phyloP scores from a whole-genome alignment of 2,113 vertebrate genomes.

The Strix uralensis region DNA sequence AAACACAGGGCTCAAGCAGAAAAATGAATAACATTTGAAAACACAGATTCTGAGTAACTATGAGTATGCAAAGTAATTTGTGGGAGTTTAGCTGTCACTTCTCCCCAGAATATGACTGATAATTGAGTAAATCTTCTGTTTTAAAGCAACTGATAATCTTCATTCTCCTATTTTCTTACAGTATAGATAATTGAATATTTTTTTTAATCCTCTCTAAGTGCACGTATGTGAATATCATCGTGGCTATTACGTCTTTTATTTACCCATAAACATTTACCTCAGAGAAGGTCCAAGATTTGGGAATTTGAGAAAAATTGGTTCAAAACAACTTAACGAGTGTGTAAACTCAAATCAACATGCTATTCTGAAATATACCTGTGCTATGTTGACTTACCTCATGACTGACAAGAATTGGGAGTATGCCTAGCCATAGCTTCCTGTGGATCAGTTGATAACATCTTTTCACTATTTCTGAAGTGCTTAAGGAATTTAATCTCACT shows the following conservation, averaged over 20 bases:
- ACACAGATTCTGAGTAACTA: neutral
- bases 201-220: neutral
- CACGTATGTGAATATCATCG: neutral
- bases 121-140: neutral
- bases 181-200: accelerated
- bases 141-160: neutral
- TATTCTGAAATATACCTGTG: neutral
- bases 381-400: neutral
- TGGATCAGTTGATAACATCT: neutral
- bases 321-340: neutral
- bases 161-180: neutral
- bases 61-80: neutral
- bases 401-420: neutral
- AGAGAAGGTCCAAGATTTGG: neutral
- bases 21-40: neutral
- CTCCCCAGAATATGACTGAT: neutral
- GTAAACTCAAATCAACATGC: neutral
- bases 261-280: neutral
- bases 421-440: neutral
- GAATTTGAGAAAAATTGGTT: neutral
- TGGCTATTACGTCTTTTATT: neutral
- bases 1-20: neutral
- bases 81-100: neutral
- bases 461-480: neutral
- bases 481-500: neutral